Percentiles rank a stretch among this genome's conserved stretches.
phyloP scores from a whole-genome alignment of 2,888 invertebrate species.

The Lydus trimaculatus region DNA sequence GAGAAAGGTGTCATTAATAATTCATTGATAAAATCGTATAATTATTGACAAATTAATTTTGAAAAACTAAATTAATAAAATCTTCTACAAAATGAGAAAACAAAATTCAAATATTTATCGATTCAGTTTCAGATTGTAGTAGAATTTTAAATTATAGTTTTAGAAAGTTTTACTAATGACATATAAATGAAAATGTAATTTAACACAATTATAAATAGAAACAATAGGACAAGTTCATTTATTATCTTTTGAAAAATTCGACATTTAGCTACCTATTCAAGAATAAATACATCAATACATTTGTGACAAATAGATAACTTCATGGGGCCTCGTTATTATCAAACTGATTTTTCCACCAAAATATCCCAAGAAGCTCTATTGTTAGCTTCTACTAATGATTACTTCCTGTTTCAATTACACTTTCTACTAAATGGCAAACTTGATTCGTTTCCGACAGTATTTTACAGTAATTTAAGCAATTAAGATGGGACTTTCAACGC shows the following conservation, averaged over 20 bases:
- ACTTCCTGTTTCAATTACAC: conserved; percentile 15
- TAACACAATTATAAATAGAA: no score
- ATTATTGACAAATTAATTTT: neutral
- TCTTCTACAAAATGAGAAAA: no score
- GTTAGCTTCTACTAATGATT: conserved; percentile 19
- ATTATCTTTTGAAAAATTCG: no score
- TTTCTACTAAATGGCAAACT: conserved; percentile 4
- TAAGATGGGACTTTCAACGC: neutral
- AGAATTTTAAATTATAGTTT: no score
- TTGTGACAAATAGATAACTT: conserved; percentile 19
- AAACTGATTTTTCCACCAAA: conserved; percentile 1
- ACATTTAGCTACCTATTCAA: no score
- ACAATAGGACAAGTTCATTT: no score
- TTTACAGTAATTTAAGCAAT: neutral
- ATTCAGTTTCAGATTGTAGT: no score
- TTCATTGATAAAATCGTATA: conserved; percentile 21
- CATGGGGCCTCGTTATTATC: conserved; percentile 28
- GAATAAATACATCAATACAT: no score
- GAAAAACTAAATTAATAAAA: neutral
- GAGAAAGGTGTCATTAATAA: conserved; percentile 22
- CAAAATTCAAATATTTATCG: no score
- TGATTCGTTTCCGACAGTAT: conserved; percentile 3
- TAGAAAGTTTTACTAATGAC: no score
- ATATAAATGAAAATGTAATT: no score
- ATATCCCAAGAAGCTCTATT: conserved; percentile 33